phyloP scores from a whole-genome alignment of 2,797 vertebrate species.

The Rhinogobio ventralis region DNA sequence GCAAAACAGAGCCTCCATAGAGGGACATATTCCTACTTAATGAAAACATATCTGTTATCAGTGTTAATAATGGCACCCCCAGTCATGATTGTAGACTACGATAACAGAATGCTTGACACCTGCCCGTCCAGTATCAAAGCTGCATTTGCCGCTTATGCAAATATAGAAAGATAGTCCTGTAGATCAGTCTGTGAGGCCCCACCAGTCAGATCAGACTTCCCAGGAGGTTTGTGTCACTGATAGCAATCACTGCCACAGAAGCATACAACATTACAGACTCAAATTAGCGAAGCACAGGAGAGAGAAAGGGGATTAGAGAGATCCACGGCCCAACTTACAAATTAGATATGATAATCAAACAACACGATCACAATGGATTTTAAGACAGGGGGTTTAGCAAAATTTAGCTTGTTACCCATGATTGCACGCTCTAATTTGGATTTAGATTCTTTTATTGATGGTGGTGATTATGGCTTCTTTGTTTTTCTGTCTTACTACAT shows the following conservation, averaged over 20 bases:
- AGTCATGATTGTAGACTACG: constrained; percentile 43
- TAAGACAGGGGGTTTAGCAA: constrained; percentile 42
- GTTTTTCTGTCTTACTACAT: constrained; percentile 5
- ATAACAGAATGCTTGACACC: constrained; percentile 59
- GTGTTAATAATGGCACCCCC: constrained; percentile 44
- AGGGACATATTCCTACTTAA: constrained; percentile 42
- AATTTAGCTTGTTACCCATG: constrained; percentile 47
- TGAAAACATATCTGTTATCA: constrained; percentile 51
- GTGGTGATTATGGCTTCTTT: constrained; percentile 24
- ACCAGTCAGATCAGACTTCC: constrained; percentile 43
- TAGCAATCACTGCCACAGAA: constrained; percentile 58
- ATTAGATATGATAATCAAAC: constrained; percentile 77
- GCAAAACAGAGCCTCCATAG: constrained; percentile 19
- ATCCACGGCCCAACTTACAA: constrained; percentile 79
- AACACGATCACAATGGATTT: constrained; percentile 54
- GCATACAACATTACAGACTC: constrained; percentile 87
- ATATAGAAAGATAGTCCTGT: constrained; percentile 51
- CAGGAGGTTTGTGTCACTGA: constrained; percentile 58
- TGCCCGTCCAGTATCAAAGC: constrained; percentile 59
- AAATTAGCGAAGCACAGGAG: constrained; percentile 76
- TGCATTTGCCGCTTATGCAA: constrained; percentile 59
- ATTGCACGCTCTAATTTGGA: constrained; percentile 24
- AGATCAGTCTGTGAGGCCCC: constrained; percentile 52
- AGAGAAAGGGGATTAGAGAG: constrained; percentile 90
- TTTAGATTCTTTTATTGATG: not conserved